Evolutionary conservation across 2,797 vertebrate species (phyloP).

Genomic region (Luscinia megarhynchos): DNA sequence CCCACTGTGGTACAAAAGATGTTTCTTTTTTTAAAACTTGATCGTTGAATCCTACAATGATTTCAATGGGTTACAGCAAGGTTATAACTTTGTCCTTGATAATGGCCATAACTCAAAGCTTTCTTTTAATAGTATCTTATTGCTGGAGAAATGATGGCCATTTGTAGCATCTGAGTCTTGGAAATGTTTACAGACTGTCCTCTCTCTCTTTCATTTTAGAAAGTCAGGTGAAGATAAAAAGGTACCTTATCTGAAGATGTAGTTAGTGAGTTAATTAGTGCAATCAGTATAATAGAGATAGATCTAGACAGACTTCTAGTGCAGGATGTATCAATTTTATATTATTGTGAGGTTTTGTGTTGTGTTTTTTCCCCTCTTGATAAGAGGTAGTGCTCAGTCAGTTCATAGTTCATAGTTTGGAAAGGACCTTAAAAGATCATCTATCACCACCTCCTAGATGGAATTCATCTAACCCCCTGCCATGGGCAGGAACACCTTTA

Average conservation of each 20-base stretch:
- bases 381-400: not conserved
- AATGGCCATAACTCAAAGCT: not conserved
- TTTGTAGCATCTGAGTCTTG: not conserved
- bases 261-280: conserved; percentile 47
- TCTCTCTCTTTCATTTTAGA: not conserved
- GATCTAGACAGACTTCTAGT: not conserved
- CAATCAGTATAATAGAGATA: not conserved
- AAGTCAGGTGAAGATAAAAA: not conserved
- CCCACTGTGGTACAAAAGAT: not conserved
- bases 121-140: not conserved
- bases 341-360: not conserved
- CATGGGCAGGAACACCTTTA: not conserved
- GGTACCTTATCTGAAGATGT: not conserved
- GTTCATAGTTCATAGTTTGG: not conserved
- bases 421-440: not conserved
- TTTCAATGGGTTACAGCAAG: not conserved
- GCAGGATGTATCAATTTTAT: not conserved
- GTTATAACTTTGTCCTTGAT: not conserved
- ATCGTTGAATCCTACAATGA: not conserved
- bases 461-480: not conserved
- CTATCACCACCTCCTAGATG: not conserved
- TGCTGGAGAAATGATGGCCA: not conserved
- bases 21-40: not conserved
- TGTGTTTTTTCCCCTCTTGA: not conserved
- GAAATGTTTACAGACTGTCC: not conserved